Evolutionary conservation across 2,888 invertebrate species (phyloP).

Genomic region (Cataglyphis cursor): DNA sequence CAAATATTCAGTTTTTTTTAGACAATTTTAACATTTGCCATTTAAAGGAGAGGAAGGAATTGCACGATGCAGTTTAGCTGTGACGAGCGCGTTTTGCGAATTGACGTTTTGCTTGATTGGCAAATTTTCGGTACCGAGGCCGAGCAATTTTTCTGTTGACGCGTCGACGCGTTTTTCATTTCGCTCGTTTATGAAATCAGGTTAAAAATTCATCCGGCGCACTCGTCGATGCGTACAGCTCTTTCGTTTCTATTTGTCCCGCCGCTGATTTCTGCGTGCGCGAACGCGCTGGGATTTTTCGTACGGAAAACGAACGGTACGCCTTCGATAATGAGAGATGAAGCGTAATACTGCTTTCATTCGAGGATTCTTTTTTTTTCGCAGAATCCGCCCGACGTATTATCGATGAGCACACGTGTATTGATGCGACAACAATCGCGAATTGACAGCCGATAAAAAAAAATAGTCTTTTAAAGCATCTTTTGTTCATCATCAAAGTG

Average conservation of each 20-base stretch:
- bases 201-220: constrained; percentile 51
- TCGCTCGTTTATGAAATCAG: constrained; percentile 50
- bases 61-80: neutral
- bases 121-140: constrained; percentile 33
- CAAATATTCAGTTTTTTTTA: neutral
- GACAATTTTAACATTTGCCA: neutral
- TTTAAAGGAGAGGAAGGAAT: constrained; percentile 3
- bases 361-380: neutral
- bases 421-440: constrained; percentile 24
- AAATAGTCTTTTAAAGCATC: neutral
- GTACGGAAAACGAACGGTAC: constrained; percentile 10
- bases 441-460: constrained; percentile 17
- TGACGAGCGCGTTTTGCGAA: constrained; percentile 14
- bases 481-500: neutral
- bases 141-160: constrained; percentile 43
- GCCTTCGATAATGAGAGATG: constrained; percentile 26
- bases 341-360: constrained; percentile 20
- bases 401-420: neutral
- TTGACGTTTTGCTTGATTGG: constrained; percentile 46
- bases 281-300: constrained; percentile 16
- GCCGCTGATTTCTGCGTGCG: constrained; percentile 29
- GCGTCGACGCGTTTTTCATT: constrained; percentile 55
- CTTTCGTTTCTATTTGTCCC: constrained; percentile 39
- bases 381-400: neutral
- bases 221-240: constrained; percentile 28